Evolutionary conservation across 92 coral and sea anemone genomes (phyloP), one percentile per base, ranked within the genome.

Genomic region (Palythoa grandis): DNA sequence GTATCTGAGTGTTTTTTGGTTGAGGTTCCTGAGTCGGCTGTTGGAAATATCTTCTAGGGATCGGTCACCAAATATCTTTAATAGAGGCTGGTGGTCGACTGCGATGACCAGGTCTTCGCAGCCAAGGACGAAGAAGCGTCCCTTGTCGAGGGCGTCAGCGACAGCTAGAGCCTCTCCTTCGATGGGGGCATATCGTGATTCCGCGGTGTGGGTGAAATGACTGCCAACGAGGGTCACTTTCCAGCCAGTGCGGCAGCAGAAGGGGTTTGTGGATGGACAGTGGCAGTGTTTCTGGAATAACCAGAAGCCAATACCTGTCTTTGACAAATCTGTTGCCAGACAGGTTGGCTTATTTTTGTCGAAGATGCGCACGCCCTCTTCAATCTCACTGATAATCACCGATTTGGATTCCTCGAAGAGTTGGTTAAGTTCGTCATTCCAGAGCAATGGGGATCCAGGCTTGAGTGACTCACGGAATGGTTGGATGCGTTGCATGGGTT

Each of bases 211-310:
- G 11, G 95, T 92, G 89, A 88, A 92, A 63, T 88, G 86, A 87
- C 95, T 92, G 8, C 93, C 87, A 14, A 92, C 93, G 0, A 92
- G 78, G 1, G 95, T 90, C 50, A 92, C 43, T 15, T 90, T 92
- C 95, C 93, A 92, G 77, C 92, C 91, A 16, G 91, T 86, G 35
- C 11, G 53, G 56, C 92, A 92, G 87, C 91, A 84, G 60, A 84
- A 84, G 43, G 87, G 78, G 43, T 84, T 82, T 8, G 69, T 3
- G 56, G 82, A 72, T 22, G 69, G 19, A 19, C 87, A 84, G 13
- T 54, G 13, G 65, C 87, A 72, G n/a, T n/a, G n/a, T n/a, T n/a
- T n/a, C n/a, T n/a, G n/a, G n/a, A n/a, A n/a, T n/a, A n/a, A n/a
- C n/a, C n/a, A n/a, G n/a, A n/a, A n/a, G n/a, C n/a, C n/a, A n/a